Base-by-base conservation (phyloP, 1,140 invertebrate genomes). In the Brachystomella parvula region DNA sequence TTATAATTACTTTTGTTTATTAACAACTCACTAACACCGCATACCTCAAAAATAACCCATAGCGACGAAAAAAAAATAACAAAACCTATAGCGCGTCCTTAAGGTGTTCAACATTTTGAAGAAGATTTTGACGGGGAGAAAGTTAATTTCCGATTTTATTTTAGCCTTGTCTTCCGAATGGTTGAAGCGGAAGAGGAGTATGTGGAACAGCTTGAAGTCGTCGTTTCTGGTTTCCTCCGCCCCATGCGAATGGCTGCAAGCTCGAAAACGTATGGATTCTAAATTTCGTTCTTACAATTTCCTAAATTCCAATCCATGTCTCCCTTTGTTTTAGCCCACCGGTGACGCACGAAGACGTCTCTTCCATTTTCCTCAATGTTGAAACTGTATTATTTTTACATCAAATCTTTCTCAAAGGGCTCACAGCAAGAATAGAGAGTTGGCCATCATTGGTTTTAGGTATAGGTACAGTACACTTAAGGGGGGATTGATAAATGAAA, bases 311-410 rank as follows among this genome's bases (percentile, higher is more conserved):
- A 56, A 56, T 56, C 9, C 24, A 56, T 26, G 91, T 89, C 74
- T 92, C 90, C 1, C 91, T 53, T n/a, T n/a, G n/a, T 53, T 53
- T 53, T 24, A 53, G 49, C 76, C 92, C 93, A 3, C 91, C 92
- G 0, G 93, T 92, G 75, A 87, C 87, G 1, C 93, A 96, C 76
- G 93, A 96, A 77, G 93, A 96, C 75, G 90, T 96, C 61, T 95
- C 93, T 78, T 95, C 92, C 33, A 95, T 96, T 72, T 96, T 95
- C 79, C 80, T 96, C 32, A 96, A 96, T 79, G 90, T 89, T 75
- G 93, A 96, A 79, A 95, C 92, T 0, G 85, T 96, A 53, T 81
- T 96, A 70, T 96, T 96, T 78, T 82, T 96, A 1, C 92, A 96
- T 81, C 72, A 96, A 78, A 95, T 96, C 68, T 96, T 95, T 78